Evolutionary conservation across 2,888 invertebrate genomes (phyloP).

Genomic region (Aromia moschata): DNA sequence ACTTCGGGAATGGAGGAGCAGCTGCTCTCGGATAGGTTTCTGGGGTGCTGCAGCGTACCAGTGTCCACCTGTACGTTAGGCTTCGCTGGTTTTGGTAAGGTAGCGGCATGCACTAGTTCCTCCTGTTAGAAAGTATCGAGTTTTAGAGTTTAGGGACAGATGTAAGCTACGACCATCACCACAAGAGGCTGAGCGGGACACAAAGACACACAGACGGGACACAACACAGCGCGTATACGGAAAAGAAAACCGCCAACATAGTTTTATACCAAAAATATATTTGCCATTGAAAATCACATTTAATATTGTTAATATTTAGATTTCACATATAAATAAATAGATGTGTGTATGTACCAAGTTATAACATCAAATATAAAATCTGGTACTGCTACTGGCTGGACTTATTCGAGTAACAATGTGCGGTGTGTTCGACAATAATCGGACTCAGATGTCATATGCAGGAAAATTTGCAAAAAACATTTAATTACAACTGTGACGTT

Average conservation of each 20-base stretch:
- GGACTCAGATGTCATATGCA: too few relatives aligned
- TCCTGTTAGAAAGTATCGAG: conserved; percentile 45
- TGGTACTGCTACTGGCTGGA: conserved; percentile 49
- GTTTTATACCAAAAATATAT: conserved; percentile 59
- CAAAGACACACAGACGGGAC: too few relatives aligned
- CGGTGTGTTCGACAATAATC: conserved; percentile 10
- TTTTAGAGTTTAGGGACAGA: conserved; percentile 28
- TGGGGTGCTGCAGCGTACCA: conserved; percentile 30
- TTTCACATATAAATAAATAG: conserved; percentile 45
- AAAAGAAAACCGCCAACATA: conserved; percentile 40
- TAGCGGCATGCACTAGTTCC: conserved; percentile 50
- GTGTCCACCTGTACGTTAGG: conserved; percentile 46
- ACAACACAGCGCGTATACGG: too few relatives aligned
- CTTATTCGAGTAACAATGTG: conserved; percentile 28
- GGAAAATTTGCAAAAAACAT: too few relatives aligned
- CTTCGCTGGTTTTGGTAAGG: conserved; percentile 54
- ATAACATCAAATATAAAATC: conserved; percentile 53
- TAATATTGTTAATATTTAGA: conserved; percentile 42
- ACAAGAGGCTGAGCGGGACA: conserved; percentile 20
- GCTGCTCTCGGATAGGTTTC: conserved; percentile 5
- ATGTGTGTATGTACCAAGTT: conserved; percentile 44
- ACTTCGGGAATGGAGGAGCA: conserved; percentile 7
- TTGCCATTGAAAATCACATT: conserved; percentile 58
- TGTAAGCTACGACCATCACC: conserved; percentile 31
- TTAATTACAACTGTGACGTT: too few relatives aligned